Evolutionary conservation across 2,113 vertebrate genomes (phyloP).

Genomic region (Megaleporinus macrocephalus): DNA sequence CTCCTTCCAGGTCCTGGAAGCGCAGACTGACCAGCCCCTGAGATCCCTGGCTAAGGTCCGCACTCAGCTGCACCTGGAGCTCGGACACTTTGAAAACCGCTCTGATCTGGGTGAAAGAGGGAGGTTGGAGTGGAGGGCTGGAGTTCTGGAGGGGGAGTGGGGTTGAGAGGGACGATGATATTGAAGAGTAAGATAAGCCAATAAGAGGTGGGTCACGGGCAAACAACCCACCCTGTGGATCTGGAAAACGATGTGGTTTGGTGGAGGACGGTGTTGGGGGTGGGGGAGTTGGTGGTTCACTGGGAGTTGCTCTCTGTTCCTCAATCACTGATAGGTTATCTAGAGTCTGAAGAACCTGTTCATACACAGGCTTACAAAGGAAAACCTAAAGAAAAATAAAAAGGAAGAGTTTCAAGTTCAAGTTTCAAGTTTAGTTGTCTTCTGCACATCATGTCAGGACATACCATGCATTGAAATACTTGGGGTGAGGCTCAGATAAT

Average conservation of each 20-base stretch:
- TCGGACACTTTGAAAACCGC: constrained; percentile 89
- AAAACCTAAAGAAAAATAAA: constrained; percentile 85
- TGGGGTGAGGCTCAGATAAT: too few relatives aligned
- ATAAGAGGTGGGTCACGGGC: constrained; percentile 82
- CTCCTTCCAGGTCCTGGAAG: constrained; percentile 94
- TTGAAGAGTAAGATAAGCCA: constrained; percentile 73
- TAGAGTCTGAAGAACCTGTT: constrained; percentile 94
- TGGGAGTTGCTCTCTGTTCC: constrained; percentile 74
- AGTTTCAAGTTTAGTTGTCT: too few relatives aligned
- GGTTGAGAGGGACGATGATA: constrained; percentile 66
- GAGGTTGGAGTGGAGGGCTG: constrained; percentile 54
- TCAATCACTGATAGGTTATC: constrained; percentile 92
- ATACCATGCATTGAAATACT: too few relatives aligned
- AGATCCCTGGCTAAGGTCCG: constrained; percentile 89
- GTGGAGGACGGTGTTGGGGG: constrained; percentile 81
- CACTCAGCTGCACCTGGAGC: constrained; percentile 91
- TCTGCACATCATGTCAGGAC: too few relatives aligned
- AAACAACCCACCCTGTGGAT: constrained; percentile 84
- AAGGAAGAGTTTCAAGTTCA: too few relatives aligned
- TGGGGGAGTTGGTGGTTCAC: constrained; percentile 74
- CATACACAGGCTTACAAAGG: constrained; percentile 94
- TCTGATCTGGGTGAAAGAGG: constrained; percentile 89
- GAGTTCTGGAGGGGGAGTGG: constrained; percentile 68
- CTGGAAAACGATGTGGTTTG: constrained; percentile 76
- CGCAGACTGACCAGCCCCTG: constrained; percentile 93